Percentiles rank a stretch among this genome's conserved stretches.
Evolutionary conservation across 92 coral and sea anemone genomes (phyloP).

Genomic region (Parazoanthus darwini): DNA sequence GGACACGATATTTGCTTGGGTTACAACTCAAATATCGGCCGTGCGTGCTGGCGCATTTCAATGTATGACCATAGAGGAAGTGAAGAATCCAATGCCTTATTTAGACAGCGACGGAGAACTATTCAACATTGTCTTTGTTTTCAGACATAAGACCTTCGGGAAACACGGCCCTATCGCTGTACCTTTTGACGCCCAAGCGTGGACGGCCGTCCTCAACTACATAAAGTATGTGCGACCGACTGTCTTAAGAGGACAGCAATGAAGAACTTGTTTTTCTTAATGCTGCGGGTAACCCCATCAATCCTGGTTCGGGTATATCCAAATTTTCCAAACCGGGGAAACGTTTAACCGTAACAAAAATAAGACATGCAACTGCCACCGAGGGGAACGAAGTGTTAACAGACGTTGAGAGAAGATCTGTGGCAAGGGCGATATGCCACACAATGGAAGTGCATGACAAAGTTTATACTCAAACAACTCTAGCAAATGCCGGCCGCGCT

Average conservation of each 20-base stretch:
- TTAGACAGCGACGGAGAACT: no score
- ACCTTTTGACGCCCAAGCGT: no score
- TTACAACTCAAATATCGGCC: no score
- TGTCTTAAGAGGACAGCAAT: neutral
- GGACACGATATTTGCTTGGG: no score
- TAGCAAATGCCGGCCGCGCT: neutral
- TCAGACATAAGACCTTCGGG: no score
- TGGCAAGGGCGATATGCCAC: neutral
- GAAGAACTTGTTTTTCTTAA: neutral
- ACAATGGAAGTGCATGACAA: neutral
- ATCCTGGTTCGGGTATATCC: neutral
- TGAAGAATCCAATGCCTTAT: no score
- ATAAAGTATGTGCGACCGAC: neutral
- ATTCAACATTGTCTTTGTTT: no score
- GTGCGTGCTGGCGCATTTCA: no score
- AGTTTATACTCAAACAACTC: neutral
- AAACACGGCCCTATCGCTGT: no score
- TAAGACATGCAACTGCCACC: conserved; percentile 8
- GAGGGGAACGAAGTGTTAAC: neutral
- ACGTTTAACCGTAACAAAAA: neutral
- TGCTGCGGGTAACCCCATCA: neutral
- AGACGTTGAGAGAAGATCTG: conserved; percentile 1
- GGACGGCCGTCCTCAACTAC: neutral
- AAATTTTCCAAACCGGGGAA: neutral
- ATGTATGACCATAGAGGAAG: no score